phyloP scores from a whole-genome alignment of 2,797 vertebrate species.

The Pachyuromys duprasi region DNA sequence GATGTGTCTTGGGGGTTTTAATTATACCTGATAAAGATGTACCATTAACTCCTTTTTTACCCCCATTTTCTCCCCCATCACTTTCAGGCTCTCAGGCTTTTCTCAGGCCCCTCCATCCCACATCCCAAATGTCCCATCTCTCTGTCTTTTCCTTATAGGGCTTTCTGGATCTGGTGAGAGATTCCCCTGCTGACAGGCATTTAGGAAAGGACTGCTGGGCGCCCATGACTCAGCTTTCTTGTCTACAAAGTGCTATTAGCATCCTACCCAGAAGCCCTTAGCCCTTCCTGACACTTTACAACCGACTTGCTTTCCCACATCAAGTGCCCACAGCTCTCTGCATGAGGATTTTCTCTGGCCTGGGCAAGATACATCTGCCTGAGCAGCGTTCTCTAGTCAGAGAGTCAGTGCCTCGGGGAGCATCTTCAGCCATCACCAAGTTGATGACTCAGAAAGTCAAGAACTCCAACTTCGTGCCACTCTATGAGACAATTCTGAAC shows the following conservation, averaged over 20 bases:
- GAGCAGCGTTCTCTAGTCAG: neutral
- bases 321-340: neutral
- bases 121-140: neutral
- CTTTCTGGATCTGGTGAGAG: neutral
- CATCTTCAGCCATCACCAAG: neutral
- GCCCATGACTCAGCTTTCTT: neutral
- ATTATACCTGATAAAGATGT: neutral
- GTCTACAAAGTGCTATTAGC: neutral
- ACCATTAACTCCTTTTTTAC: neutral
- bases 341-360: neutral
- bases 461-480: neutral
- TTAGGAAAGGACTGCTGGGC: neutral
- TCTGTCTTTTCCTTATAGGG: neutral
- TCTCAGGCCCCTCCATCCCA: neutral
- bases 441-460: neutral
- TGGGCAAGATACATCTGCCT: neutral
- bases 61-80: neutral
- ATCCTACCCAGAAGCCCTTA: neutral
- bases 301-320: neutral
- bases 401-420: neutral
- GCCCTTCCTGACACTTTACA: neutral
- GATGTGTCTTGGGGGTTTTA: neutral
- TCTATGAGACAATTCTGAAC: neutral
- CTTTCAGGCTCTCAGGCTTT: neutral
- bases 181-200: slow-evolving; percentile 4